A percentile compares a stretch with the other conserved stretches of the same genome.
Evolutionary conservation across 2,888 invertebrate species (phyloP).

Genomic region (Hoplodrina ambigua): DNA sequence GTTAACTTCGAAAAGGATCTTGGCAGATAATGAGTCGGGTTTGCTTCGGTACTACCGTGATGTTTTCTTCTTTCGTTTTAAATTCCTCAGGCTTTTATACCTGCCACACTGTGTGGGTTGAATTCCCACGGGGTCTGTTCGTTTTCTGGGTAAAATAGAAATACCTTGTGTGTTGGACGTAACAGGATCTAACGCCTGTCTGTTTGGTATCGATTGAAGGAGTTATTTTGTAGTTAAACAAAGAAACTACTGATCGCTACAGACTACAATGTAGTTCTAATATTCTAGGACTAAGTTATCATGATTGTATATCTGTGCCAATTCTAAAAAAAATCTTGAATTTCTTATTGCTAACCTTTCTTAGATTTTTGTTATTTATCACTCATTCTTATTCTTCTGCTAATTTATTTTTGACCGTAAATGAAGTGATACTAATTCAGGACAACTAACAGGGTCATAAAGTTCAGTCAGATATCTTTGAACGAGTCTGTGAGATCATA

Average conservation of each 20-base stretch:
- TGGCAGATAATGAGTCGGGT: slow-evolving; percentile 47
- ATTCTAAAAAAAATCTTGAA: too few species aligned
- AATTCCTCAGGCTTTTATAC: slow-evolving; percentile 42
- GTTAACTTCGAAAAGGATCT: slow-evolving; percentile 66
- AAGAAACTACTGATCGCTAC: neutral
- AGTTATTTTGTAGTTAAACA: slow-evolving; percentile 35
- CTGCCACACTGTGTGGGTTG: slow-evolving; percentile 23
- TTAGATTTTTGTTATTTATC: too few species aligned
- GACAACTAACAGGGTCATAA: too few species aligned
- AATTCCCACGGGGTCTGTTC: slow-evolving; percentile 42
- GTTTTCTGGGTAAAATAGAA: slow-evolving; percentile 32
- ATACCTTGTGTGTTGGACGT: slow-evolving; percentile 37
- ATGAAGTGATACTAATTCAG: too few species aligned
- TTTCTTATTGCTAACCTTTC: too few species aligned
- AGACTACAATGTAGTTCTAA: too few species aligned
- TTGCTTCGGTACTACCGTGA: slow-evolving; percentile 3
- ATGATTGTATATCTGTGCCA: too few species aligned
- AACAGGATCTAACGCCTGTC: slow-evolving; percentile 33
- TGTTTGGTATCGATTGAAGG: slow-evolving; percentile 19
- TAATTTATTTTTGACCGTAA: too few species aligned
- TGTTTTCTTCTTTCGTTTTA: slow-evolving; percentile 35
- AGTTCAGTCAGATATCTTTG: too few species aligned
- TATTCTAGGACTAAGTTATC: too few species aligned
- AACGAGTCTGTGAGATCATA: too few species aligned
- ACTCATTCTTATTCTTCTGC: too few species aligned